Conservation (phyloP, 92 coral and sea anemone species). For the Isaurus tuberculatus region DNA sequence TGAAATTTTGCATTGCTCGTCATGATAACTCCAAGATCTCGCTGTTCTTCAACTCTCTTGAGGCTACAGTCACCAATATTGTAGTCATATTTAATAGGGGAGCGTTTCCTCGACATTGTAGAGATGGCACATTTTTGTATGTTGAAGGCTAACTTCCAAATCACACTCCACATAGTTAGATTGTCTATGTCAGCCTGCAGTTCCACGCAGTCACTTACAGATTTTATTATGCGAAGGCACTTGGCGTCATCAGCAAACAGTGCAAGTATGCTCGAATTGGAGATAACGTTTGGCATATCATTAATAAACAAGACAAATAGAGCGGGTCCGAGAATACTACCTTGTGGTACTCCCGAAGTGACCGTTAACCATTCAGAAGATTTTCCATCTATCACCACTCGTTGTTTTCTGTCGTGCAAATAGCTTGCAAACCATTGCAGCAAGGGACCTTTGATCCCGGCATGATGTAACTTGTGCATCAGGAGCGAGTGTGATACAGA, state of each 20-base stretch:
- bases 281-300: conserved; percentile 47
- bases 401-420: conserved; percentile 53
- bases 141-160: conserved; percentile 57
- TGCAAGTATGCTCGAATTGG: conserved; percentile 46
- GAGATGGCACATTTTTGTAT: conserved; percentile 51
- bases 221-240: conserved; percentile 32
- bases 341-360: conserved; percentile 64
- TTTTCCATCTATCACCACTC: conserved; percentile 55
- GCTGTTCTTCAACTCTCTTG: conserved; percentile 52
- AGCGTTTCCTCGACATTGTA: conserved; percentile 46
- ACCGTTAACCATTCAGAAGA: conserved; percentile 57
- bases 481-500: conserved; percentile 47
- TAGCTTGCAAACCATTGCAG: conserved; percentile 50
- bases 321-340: conserved; percentile 61
- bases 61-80: conserved; percentile 14
- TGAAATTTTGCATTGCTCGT: conserved; percentile 33
- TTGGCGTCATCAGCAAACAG: conserved; percentile 50
- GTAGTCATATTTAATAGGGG: conserved; percentile 42
- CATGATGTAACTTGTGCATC: conserved; percentile 39
- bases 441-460: conserved; percentile 46
- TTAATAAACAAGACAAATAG: conserved; percentile 60
- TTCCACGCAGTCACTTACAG: conserved; percentile 30
- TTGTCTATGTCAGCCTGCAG: conserved; percentile 47
- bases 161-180: conserved; percentile 25
- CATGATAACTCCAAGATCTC: conserved; percentile 44